phyloP scores from a whole-genome alignment of 2,888 invertebrate genomes.

The Cephus pygmeus region DNA sequence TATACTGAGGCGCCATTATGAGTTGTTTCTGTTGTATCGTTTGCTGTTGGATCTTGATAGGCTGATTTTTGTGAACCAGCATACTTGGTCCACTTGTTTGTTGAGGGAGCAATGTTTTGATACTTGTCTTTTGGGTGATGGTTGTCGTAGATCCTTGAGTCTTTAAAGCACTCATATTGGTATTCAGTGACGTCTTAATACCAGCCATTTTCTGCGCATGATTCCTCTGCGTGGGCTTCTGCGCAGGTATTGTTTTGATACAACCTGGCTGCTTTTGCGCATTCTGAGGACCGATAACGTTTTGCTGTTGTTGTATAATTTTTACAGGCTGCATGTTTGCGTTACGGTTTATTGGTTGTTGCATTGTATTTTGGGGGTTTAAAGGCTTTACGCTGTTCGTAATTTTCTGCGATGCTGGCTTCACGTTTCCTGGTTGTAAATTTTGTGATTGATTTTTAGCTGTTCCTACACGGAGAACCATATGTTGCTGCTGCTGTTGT shows the following conservation, averaged over 20 bases:
- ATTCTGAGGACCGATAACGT: constrained; percentile 43
- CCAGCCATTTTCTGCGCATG: constrained; percentile 69
- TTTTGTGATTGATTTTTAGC: constrained; percentile 43
- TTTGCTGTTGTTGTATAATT: constrained; percentile 66
- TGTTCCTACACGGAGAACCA: constrained; percentile 53
- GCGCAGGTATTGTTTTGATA: constrained; percentile 59
- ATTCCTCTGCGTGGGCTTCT: constrained; percentile 60
- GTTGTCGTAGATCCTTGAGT: constrained; percentile 31
- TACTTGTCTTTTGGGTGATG: constrained; percentile 41
- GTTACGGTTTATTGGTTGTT: constrained; percentile 38
- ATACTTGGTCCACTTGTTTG: constrained; percentile 36
- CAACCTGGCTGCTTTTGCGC: constrained; percentile 58
- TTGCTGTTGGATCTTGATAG: constrained; percentile 53
- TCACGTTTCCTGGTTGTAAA: constrained; percentile 39
- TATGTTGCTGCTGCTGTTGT: constrained; percentile 43
- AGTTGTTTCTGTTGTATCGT: constrained; percentile 53
- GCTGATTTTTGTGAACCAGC: constrained; percentile 46
- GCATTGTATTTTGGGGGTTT: constrained; percentile 42
- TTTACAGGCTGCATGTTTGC: constrained; percentile 67
- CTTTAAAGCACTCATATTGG: constrained; percentile 50
- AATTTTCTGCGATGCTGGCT: constrained; percentile 42
- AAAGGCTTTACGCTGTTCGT: constrained; percentile 39
- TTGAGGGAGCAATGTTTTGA: constrained; percentile 50
- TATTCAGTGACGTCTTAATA: constrained; percentile 55
- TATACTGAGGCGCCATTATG: constrained; percentile 42